Base-by-base conservation (phyloP, 1,140 invertebrate genomes). In the Drosophila rhopaloa region DNA sequence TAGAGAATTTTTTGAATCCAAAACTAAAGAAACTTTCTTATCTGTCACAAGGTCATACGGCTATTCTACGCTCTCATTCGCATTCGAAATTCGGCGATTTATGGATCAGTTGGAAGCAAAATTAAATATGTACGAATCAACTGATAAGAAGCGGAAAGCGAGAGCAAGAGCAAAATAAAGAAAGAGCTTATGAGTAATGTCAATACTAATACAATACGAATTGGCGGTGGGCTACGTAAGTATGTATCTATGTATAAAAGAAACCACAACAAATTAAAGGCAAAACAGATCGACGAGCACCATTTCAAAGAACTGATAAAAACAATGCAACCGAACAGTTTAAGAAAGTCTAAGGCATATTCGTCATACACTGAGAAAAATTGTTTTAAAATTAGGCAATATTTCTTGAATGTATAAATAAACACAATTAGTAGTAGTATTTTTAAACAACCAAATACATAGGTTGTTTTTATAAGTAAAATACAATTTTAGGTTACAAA, bases 131-230 rank as follows among this genome's bases (percentile, higher is more conserved):
- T 5, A 66, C 38, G 29, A 50, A 70, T 59, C 14, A 54, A 32
- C 56, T 68, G 81, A 85, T 85, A 85, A 85, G 81, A 63, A 58
- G 43, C 76, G 65, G 59, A 78, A 67, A 38, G 55, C 16, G 35
- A 53, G 50, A 53, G 32, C 29, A 35, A 16, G 29, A 29, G 27
- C n/a, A 40, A 54, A 56, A 62, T 24, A 66, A 76, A 50, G 57
- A 62, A 56, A 37, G 29, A 66, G 65, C 19, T 9, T 3, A 27
- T 46, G 24, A 65, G 60, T 66, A 65, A 66, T 44, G 19, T 4
- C 57, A 44, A 43, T 16, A 65, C 59, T 24, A 32, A 37, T 11
- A 37, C 56, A 46, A n/a, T 10, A 9, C 24, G 46, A 60, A 56
- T 44, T 44, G 70, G 43, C 37, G 50, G 43, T 44, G 29, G 70